A percentile compares a stretch with the other conserved stretches of the same genome.
Evolutionary conservation across 2,797 vertebrate genomes (phyloP).

Genomic region (Rhinogobio ventralis): DNA sequence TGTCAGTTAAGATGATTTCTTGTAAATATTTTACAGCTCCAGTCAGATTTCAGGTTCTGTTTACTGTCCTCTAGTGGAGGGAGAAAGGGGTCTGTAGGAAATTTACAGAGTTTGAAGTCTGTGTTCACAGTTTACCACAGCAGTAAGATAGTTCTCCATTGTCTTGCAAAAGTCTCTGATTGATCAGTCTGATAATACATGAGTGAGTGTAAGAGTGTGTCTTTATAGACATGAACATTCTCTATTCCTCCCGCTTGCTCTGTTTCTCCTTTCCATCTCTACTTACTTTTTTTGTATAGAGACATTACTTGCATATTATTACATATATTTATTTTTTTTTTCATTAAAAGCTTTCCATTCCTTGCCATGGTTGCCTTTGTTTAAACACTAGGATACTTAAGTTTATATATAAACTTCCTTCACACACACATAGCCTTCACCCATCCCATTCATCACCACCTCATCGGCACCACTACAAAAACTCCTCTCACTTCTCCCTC

Average conservation of each 20-base stretch:
- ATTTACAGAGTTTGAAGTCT: neutral
- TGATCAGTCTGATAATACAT: neutral
- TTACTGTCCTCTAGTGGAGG: constrained; percentile 17
- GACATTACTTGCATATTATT: too few relatives aligned
- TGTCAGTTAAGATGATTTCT: neutral
- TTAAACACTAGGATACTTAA: too few relatives aligned
- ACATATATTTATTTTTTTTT: too few relatives aligned
- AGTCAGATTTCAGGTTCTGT: neutral
- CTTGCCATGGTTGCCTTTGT: too few relatives aligned
- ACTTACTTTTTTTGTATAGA: too few relatives aligned
- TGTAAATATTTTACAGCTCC: neutral
- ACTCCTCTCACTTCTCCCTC: too few relatives aligned
- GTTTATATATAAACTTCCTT: too few relatives aligned
- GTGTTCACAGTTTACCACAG: neutral
- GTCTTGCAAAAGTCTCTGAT: neutral
- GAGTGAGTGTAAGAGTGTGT: neutral
- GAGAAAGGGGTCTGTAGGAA: neutral
- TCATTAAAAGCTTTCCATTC: too few relatives aligned
- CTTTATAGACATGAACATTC: neutral
- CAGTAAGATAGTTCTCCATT: neutral
- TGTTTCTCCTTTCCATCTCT: neutral
- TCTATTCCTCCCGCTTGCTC: neutral
- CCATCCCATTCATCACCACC: too few relatives aligned
- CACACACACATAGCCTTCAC: too few relatives aligned
- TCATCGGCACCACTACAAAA: too few relatives aligned